Conservation (phyloP, 1,140 invertebrate genomes). For the Bombus breviceps region DNA sequence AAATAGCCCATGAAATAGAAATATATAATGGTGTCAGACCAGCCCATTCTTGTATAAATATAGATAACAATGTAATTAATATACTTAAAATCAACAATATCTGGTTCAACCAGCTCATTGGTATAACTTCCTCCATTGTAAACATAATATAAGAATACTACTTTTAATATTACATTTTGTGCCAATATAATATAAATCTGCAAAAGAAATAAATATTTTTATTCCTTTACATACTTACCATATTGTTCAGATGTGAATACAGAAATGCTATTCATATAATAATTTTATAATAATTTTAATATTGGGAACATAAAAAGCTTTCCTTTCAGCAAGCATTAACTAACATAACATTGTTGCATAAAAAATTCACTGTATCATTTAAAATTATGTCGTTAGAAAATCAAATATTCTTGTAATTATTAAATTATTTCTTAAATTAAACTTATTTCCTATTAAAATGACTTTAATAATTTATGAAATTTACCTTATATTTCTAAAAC, state of each 20-base stretch:
- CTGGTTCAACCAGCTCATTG: slow-evolving; percentile 75
- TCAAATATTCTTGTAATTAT: background rate
- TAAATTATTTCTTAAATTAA: background rate
- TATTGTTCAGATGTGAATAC: background rate
- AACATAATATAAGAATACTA: slow-evolving; percentile 11
- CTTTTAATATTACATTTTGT: slow-evolving; percentile 54
- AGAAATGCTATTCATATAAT: background rate
- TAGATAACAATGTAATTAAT: slow-evolving; percentile 62
- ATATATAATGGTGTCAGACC: slow-evolving; percentile 69
- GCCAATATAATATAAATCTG: slow-evolving; percentile 40
- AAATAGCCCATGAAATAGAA: slow-evolving; percentile 73
- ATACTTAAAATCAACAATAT: slow-evolving; percentile 72
- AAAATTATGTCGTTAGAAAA: background rate
- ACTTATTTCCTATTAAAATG: background rate
- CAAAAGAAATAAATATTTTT: slow-evolving; percentile 3
- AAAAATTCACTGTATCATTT: background rate
- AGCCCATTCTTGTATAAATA: slow-evolving; percentile 72
- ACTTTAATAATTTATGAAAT: background rate
- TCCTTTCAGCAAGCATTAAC: background rate
- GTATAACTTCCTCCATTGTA: slow-evolving; percentile 71
- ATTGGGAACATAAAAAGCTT: background rate
- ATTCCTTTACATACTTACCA: background rate
- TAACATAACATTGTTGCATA: background rate
- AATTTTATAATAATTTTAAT: background rate
- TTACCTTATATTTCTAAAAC: slow-evolving; percentile 17